phyloP scores from a whole-genome alignment of 2,888 invertebrate genomes.

The Aspidiotus destructor region DNA sequence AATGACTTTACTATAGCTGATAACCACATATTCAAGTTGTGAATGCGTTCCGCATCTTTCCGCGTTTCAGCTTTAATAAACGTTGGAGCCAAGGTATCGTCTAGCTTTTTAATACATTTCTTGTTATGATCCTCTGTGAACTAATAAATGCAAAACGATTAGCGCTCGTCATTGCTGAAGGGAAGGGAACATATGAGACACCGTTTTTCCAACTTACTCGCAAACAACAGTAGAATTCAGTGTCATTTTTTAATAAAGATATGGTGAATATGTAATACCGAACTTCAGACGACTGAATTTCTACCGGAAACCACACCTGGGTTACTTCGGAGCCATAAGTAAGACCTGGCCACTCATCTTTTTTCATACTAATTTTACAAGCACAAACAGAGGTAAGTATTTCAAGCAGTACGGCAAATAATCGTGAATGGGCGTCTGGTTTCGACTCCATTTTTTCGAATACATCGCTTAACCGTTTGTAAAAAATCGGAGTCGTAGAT shows the following conservation, averaged over 20 bases:
- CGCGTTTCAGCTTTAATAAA: constrained; percentile 5
- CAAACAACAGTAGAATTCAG: constrained; percentile 6
- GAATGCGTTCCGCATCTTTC: constrained; percentile 3
- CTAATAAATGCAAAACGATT: constrained; percentile 11
- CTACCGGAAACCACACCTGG: constrained; percentile 2
- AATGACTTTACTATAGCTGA: background rate
- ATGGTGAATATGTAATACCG: background rate
- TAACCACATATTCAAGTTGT: background rate
- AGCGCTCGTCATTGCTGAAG: constrained; percentile 12
- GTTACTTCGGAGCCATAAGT: background rate
- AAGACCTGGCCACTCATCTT: constrained; percentile 10
- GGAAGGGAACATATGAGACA: constrained; percentile 9
- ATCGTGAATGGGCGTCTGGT: constrained; percentile 6
- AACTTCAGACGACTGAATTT: too few relatives aligned
- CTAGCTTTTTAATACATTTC: constrained; percentile 2
- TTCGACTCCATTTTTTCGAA: constrained; percentile 5
- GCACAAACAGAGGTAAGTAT: constrained; percentile 3
- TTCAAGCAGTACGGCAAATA: constrained; percentile 8
- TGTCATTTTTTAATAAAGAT: constrained; percentile 3
- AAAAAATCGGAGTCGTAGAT: constrained; percentile 9
- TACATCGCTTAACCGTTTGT: constrained; percentile 1
- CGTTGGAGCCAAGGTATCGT: constrained; percentile 7
- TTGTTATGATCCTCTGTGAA: constrained; percentile 1
- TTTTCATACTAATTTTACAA: constrained; percentile 5
- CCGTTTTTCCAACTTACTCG: constrained; percentile 11